These are phyloP conservation scores for Phymorhynchus buccinoides DNA, from an alignment of 1,140 invertebrate species.

Conservation along the genomic window DNA sequence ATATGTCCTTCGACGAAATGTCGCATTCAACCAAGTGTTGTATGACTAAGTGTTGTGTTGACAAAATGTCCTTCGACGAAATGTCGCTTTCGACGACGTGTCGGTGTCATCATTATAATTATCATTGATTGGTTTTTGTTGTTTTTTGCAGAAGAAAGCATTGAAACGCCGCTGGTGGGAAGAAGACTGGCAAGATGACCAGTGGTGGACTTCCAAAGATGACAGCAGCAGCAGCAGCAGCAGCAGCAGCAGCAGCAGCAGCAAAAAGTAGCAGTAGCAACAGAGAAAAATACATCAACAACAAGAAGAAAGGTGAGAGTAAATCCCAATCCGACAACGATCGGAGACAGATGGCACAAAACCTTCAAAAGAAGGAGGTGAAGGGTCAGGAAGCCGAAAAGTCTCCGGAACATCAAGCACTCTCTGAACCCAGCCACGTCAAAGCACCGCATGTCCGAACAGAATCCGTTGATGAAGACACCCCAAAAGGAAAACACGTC, in stretches of 20 bases:
- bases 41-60: no score
- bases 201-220: conserved; percentile 34
- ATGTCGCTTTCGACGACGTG: no score
- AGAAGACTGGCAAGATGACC: conserved; percentile 25
- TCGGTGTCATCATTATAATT: no score
- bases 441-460: background rate
- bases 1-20: no score
- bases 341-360: background rate
- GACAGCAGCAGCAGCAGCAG: conserved; percentile 4
- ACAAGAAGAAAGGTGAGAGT: conserved; percentile 30
- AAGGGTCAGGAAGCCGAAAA: background rate
- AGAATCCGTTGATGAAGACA: no score
- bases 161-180: conserved; percentile 30
- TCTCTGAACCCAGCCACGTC: background rate
- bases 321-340: background rate
- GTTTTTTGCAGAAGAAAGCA: conserved; percentile 10
- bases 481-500: no score
- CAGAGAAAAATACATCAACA: background rate
- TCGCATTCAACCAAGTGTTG: no score
- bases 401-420: background rate
- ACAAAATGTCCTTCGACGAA: background rate
- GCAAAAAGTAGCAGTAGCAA: conserved; percentile 9
- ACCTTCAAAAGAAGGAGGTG: background rate
- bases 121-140: no score
- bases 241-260: conserved; percentile 11